Percentiles rank a stretch among this genome's conserved stretches.
Evolutionary conservation across 1,140 invertebrate genomes (phyloP).

Genomic region (Yoshiicerus persimilis): DNA sequence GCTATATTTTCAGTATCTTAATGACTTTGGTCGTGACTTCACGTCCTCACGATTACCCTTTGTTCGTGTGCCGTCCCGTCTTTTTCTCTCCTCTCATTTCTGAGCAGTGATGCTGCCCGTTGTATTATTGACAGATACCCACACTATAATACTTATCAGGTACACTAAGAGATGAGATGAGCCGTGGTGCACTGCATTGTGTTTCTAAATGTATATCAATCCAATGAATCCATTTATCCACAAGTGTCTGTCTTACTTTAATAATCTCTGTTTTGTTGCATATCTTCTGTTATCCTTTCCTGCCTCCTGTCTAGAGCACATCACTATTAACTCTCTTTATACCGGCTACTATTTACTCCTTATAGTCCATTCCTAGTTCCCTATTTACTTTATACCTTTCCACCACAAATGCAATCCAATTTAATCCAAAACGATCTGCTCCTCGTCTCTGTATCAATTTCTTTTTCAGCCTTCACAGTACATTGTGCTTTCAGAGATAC

Average conservation of each 20-base stretch:
- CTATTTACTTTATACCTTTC: too few species aligned
- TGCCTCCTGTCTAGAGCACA: neutral
- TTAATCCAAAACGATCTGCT: neutral
- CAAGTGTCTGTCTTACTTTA: neutral
- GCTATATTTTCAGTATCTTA: slow-evolving; percentile 41
- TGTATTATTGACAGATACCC: slow-evolving; percentile 15
- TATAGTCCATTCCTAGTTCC: too few species aligned
- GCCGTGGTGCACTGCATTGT: slow-evolving; percentile 2
- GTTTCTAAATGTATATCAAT: slow-evolving; percentile 6
- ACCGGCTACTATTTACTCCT: neutral
- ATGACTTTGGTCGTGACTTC: slow-evolving; percentile 36
- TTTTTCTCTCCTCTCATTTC: slow-evolving; percentile 20
- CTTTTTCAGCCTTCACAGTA: neutral
- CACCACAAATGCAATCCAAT: neutral
- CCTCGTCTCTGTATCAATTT: neutral
- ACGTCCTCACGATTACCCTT: slow-evolving; percentile 39
- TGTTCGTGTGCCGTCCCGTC: slow-evolving; percentile 36
- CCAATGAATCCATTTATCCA: slow-evolving; percentile 22
- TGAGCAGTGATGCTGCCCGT: slow-evolving; percentile 9
- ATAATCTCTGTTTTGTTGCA: neutral
- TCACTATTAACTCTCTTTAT: neutral
- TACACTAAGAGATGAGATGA: neutral
- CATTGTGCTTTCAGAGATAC: neutral
- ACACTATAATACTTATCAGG: neutral
- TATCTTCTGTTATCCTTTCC: neutral